Evolutionary conservation across 2,113 vertebrate species (phyloP).

Genomic region (Pagrus major): DNA sequence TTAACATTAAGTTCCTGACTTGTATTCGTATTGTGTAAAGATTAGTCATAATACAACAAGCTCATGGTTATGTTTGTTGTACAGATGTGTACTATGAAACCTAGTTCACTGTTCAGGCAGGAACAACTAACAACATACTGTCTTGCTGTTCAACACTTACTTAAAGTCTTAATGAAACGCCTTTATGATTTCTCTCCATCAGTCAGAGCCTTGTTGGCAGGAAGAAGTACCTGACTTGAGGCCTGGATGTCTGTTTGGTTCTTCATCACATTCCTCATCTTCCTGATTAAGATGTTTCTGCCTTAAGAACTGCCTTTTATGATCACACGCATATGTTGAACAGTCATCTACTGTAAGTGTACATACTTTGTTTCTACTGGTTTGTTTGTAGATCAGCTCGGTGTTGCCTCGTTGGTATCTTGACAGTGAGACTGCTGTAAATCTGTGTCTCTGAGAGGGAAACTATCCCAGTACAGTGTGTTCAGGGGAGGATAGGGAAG

Average conservation of each 20-base stretch:
- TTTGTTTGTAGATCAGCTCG: constrained; percentile 57
- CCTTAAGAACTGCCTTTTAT: constrained; percentile 79
- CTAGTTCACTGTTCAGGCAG: constrained; percentile 25
- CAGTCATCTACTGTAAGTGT: constrained; percentile 61
- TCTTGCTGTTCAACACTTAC: constrained; percentile 1
- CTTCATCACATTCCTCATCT: constrained; percentile 41
- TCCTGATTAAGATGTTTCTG: constrained; percentile 66
- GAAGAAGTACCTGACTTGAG: neutral
- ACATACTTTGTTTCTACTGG: constrained; percentile 58
- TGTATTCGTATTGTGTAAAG: constrained; percentile 34
- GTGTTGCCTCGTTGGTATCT: constrained; percentile 44
- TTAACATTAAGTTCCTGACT: constrained; percentile 23
- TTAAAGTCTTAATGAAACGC: constrained; percentile 35
- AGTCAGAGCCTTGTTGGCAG: neutral
- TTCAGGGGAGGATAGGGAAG: constrained; percentile 15
- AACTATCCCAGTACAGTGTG: constrained; percentile 4
- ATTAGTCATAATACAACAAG: constrained; percentile 14
- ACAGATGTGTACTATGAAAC: constrained; percentile 18
- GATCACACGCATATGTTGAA: constrained; percentile 40
- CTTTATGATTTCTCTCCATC: constrained; percentile 48
- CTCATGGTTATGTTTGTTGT: constrained; percentile 18
- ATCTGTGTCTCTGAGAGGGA: constrained; percentile 39
- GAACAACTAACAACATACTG: constrained; percentile 20
- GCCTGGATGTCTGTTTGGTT: constrained; percentile 28
- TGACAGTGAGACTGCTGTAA: constrained; percentile 26